Conservation (phyloP, 2,888 invertebrate species). For the Lithosia quadra region DNA sequence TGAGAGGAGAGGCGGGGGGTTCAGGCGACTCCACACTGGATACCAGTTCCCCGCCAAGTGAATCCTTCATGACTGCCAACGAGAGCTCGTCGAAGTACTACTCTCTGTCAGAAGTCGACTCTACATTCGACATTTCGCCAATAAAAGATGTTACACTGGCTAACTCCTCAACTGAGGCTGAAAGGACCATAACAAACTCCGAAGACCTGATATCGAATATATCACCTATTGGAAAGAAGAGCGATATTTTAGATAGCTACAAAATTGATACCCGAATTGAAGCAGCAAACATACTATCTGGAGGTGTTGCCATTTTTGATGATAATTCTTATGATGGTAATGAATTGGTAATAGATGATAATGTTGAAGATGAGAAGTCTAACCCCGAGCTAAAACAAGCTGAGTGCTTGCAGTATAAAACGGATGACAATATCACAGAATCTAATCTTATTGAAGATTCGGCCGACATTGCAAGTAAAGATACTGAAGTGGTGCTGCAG, state of each 20-base stretch:
- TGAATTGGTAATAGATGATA: constrained; percentile 83
- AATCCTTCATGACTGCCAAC: constrained; percentile 79
- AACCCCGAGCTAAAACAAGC: constrained; percentile 57
- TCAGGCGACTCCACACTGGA: constrained; percentile 77
- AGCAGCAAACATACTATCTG: constrained; percentile 81
- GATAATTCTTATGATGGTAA: constrained; percentile 83
- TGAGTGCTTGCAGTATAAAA: constrained; percentile 56
- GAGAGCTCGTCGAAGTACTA: constrained; percentile 80
- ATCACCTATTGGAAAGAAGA: constrained; percentile 75
- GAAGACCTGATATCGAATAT: constrained; percentile 71
- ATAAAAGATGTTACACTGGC: constrained; percentile 71
- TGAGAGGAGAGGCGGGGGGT: constrained; percentile 75
- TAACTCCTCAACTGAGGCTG: constrained; percentile 58
- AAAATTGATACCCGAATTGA: constrained; percentile 82
- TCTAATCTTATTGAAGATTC: constrained; percentile 58
- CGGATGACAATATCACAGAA: constrained; percentile 56
- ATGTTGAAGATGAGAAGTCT: constrained; percentile 73
- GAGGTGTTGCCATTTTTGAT: constrained; percentile 83
- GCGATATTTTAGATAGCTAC: constrained; percentile 71
- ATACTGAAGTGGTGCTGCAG: constrained; percentile 79
- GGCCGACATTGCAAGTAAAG: constrained; percentile 67
- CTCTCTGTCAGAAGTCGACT: constrained; percentile 79
- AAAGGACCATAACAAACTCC: constrained; percentile 60
- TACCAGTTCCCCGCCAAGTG: constrained; percentile 74
- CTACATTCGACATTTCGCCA: constrained; percentile 73